Percentiles rank a stretch among this genome's conserved stretches.
These are phyloP conservation scores for Aradophagus sp. DNA, from an alignment of 1,140 invertebrate genomes.

Conservation along the genomic window DNA sequence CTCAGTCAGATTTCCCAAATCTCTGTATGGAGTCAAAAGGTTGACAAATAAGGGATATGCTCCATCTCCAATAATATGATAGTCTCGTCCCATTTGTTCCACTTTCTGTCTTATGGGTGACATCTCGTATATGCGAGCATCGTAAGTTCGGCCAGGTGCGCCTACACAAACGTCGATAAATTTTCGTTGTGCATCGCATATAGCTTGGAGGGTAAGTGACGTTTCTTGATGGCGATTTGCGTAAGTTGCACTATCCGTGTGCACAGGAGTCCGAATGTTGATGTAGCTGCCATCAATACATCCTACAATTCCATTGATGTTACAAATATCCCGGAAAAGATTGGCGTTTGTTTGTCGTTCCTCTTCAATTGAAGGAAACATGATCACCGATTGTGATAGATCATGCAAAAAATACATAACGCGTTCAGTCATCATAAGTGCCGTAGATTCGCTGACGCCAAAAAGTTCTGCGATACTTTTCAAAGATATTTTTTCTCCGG, in stretches of 20 bases:
- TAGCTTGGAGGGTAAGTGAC: not conserved
- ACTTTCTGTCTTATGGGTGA: not conserved
- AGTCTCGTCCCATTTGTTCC: not conserved
- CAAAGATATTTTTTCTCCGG: too few species aligned
- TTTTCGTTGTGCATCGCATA: not conserved
- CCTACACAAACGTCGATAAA: not conserved
- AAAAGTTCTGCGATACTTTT: too few species aligned
- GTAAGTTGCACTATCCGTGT: not conserved
- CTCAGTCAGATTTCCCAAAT: not conserved
- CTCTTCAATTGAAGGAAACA: constrained; percentile 4
- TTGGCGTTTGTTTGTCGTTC: not conserved
- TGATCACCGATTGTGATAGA: not conserved
- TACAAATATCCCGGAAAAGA: not conserved
- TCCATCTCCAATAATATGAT: not conserved
- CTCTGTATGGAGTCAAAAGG: constrained; percentile 1
- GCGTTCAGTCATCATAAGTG: too few species aligned
- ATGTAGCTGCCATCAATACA: constrained; percentile 12
- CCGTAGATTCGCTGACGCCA: too few species aligned
- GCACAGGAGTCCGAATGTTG: not conserved
- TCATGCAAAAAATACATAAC: too few species aligned
- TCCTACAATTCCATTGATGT: not conserved
- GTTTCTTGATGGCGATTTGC: constrained; percentile 1
- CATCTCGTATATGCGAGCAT: not conserved
- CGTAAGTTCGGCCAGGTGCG: not conserved
- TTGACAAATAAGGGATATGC: not conserved